These are phyloP conservation scores for Podarcis lilfordi DNA, from an alignment of 2,797 vertebrate species.

Conservation along the genomic window DNA sequence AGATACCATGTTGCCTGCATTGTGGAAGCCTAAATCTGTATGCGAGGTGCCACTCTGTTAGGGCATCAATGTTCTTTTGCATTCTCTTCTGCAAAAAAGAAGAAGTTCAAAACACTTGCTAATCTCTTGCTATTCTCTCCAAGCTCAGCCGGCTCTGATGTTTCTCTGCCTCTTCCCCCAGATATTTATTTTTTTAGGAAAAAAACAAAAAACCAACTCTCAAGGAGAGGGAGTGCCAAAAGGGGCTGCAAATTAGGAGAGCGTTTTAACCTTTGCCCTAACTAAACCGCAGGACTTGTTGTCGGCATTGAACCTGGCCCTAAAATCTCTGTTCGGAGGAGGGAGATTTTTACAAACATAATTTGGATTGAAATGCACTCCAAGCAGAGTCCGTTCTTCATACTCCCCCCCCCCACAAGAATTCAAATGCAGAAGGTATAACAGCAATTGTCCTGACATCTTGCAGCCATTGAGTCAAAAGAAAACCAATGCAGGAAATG, in stretches of 20 bases:
- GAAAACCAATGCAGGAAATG: constrained; percentile 11
- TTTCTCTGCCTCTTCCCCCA: background rate
- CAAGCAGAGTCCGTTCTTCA: background rate
- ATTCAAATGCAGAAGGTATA: background rate
- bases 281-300: background rate
- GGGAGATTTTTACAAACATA: background rate
- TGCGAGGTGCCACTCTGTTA: background rate
- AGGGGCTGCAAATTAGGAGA: constrained; percentile 27
- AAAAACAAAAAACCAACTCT: background rate
- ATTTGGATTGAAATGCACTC: background rate
- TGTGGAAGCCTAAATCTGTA: background rate
- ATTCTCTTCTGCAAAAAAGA: background rate
- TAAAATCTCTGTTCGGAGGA: constrained; percentile 10
- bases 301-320: constrained; percentile 7
- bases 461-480: background rate
- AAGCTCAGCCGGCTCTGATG: background rate
- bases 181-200: no score
- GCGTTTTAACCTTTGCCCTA: background rate
- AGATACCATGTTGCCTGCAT: background rate
- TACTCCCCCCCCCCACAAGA: background rate
- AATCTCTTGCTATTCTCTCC: background rate
- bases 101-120: no score
- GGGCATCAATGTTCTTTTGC: background rate
- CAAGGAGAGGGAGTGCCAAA: background rate
- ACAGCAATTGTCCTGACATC: constrained; percentile 42